Evolutionary conservation across 1,140 invertebrate species (phyloP).

Genomic region (Procambarus clarkii): DNA sequence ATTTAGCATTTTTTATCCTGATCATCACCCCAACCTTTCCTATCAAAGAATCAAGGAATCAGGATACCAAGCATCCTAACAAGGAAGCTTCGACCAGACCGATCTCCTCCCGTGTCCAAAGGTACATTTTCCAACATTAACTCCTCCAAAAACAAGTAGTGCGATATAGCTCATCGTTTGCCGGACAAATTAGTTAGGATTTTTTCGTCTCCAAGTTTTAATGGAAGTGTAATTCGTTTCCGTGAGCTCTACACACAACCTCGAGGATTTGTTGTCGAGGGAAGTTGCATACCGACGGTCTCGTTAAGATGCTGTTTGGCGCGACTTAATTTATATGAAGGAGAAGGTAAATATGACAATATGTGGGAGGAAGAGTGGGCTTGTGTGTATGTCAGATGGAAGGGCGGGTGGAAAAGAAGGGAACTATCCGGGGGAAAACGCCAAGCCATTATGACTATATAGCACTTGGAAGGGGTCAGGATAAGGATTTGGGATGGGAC

Average conservation of each 20-base stretch:
- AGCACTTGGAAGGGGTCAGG: no score
- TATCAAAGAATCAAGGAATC: no score
- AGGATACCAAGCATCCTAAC: no score
- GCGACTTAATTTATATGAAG: no score
- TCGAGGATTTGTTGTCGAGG: background rate
- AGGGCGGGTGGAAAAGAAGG: background rate
- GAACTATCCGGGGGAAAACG: no score
- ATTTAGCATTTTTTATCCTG: no score
- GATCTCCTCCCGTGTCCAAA: background rate
- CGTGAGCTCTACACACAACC: background rate
- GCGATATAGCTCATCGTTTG: background rate
- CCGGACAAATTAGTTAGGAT: background rate
- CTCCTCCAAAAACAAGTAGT: background rate
- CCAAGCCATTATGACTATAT: no score
- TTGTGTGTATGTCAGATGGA: background rate
- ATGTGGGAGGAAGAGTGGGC: background rate
- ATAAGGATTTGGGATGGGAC: no score
- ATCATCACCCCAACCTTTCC: no score
- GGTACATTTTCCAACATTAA: background rate
- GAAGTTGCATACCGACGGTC: background rate
- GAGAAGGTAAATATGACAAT: no score
- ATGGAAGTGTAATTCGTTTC: slow-evolving; percentile 1
- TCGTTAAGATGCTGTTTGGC: no score
- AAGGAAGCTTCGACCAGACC: no score
- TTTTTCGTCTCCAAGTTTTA: background rate